Percentiles rank a stretch among this genome's conserved stretches.
Conservation (phyloP, 1,140 invertebrate genomes). For the Psix sp. region DNA sequence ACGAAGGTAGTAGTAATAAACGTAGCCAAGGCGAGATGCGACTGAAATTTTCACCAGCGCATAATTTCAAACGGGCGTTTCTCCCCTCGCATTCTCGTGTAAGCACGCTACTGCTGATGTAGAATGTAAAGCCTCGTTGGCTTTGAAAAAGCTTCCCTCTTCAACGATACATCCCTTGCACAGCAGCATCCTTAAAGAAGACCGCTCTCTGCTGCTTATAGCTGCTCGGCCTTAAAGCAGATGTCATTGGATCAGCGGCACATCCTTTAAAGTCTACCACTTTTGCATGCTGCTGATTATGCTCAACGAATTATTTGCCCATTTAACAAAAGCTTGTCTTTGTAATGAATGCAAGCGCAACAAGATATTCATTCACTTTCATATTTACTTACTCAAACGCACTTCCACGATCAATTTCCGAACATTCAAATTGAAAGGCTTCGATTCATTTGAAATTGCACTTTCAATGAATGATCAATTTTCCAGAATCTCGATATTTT, state of each 20-base stretch:
- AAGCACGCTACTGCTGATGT: constrained; percentile 24
- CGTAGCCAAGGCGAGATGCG: constrained; percentile 9
- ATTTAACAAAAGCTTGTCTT: no score
- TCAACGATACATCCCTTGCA: constrained; percentile 42
- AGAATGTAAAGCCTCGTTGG: constrained; percentile 37
- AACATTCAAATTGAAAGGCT: no score
- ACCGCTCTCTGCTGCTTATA: constrained; percentile 34
- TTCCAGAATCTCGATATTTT: no score
- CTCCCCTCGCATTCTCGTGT: constrained; percentile 26
- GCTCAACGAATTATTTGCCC: no score
- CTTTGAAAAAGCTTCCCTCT: constrained; percentile 48
- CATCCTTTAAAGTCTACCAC: constrained; percentile 20
- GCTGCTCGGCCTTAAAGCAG: constrained; percentile 34
- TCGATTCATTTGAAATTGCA: no score
- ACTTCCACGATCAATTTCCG: no score
- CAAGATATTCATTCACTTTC: no score
- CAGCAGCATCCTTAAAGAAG: constrained; percentile 44
- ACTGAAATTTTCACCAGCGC: constrained; percentile 17
- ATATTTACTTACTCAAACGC: no score
- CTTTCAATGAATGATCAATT: no score
- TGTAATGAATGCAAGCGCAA: no score
- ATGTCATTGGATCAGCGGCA: neutral
- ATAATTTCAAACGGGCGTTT: constrained; percentile 36
- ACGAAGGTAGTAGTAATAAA: constrained; percentile 19
- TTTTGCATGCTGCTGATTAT: no score